Base-by-base conservation (phyloP, 37 sponge, comb jelly and placozoan genomes). In the Halichondria panicea region DNA sequence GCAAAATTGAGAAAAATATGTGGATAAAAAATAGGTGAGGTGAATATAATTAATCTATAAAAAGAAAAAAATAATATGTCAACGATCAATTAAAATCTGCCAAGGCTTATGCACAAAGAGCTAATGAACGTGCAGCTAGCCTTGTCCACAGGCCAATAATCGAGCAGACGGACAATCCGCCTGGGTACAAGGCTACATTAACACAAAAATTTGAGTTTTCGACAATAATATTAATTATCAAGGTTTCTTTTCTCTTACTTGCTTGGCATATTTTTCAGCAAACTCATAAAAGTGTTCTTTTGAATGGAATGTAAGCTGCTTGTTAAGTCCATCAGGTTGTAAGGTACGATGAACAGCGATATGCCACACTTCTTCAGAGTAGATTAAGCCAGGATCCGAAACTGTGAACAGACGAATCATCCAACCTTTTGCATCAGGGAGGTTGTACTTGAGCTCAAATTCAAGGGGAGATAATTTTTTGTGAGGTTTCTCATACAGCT, bases 321-420 rank as follows among this genome's bases (percentile, higher is more conserved):
- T 72, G 56, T 86, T 86, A 25, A 79, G 60, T 11, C 86, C 86
- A 66, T 50, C 38, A 0, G 86, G 79, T 0, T 72, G 72, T 22
- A 86, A 28, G 22, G 79, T 63, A 6, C 63, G 41, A 28, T 71
- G 25, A 4, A 50, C 31, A 27, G 77, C 18, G 1, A 74, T 74
- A 24, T 33, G 40, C 31, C 27, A 21, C 18, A 35, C 60, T 1
- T 11, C 36, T 43, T 76, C 77, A 41, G 32, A 24, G 27, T 76
- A 64, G 11, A 76, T 37, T 8, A 33, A 27, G n/a, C 64, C 65
- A 12, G 77, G 52, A 33, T 44, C 35, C 27, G 41, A 28, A 2
- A 68, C 58, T 8, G 58, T 11, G 30, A 22, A 55, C 1, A 43
- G 8, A 31, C 70, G 41, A 6, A 80, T 6, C 2, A 32, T 2